Conservation (phyloP, 2,797 vertebrate species). For the Fistularia commersonii region DNA sequence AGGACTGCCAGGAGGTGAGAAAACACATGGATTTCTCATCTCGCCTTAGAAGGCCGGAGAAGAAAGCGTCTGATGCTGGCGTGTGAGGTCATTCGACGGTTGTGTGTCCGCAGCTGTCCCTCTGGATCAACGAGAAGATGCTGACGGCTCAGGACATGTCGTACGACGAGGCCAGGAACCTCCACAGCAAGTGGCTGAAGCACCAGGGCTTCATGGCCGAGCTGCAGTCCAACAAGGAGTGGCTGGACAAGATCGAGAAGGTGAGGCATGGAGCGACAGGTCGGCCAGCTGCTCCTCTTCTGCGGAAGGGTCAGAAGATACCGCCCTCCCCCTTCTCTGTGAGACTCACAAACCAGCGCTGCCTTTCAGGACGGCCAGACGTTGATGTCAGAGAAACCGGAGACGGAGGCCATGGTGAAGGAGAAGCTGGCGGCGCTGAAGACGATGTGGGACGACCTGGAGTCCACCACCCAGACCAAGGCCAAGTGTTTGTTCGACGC, state of each 20-base stretch:
- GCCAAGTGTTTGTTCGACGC: conserved; percentile 96
- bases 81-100: neutral
- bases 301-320: too few species aligned
- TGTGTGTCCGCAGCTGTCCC: conserved; percentile 76
- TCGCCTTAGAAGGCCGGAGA: too few species aligned
- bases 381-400: conserved; percentile 93
- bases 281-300: too few species aligned
- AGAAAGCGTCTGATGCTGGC: neutral
- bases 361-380: conserved; percentile 82
- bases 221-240: conserved; percentile 94
- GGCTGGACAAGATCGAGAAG: conserved; percentile 95
- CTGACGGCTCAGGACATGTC: conserved; percentile 98
- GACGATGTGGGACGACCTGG: conserved; percentile 91
- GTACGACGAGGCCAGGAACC: conserved; percentile 95
- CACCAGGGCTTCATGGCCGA: conserved; percentile 92
- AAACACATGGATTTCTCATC: accelerated
- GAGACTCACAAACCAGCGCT: accelerated
- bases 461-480: conserved; percentile 95
- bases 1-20: conserved; percentile 95
- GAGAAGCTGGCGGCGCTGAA: conserved; percentile 86
- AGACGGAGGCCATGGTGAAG: conserved; percentile 86
- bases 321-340: too few species aligned
- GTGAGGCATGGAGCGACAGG: conserved; percentile 56
- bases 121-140: conserved; percentile 99
- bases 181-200: conserved; percentile 97